phyloP scores from a whole-genome alignment of 1,140 invertebrate genomes.

The Luehdorfia chinensis region DNA sequence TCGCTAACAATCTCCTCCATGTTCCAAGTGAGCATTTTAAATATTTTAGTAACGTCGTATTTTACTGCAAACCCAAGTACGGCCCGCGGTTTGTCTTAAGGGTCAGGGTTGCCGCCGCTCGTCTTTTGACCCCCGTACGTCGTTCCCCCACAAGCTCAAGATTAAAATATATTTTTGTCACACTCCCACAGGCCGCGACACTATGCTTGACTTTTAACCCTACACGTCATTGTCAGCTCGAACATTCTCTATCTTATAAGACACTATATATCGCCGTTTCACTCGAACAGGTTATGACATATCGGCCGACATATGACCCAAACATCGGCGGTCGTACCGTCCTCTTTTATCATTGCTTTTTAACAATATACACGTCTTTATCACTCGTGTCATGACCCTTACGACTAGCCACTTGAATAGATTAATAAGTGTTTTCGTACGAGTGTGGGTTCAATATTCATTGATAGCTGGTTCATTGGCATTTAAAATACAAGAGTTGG shows the following conservation, averaged over 20 bases:
- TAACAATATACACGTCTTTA: slow-evolving; percentile 42
- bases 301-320: slow-evolving; percentile 71
- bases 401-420: slow-evolving; percentile 73
- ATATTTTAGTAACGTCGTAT: slow-evolving; percentile 43
- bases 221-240: slow-evolving; percentile 62
- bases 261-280: slow-evolving; percentile 41
- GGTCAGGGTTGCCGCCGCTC: slow-evolving; percentile 72
- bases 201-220: slow-evolving; percentile 73
- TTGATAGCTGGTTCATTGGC: slow-evolving; percentile 69
- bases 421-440: slow-evolving; percentile 75
- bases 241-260: slow-evolving; percentile 40
- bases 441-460: slow-evolving; percentile 68
- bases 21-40: slow-evolving; percentile 38
- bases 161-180: slow-evolving; percentile 41
- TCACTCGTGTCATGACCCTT: slow-evolving; percentile 64
- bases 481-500: slow-evolving; percentile 54
- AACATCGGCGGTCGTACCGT: slow-evolving; percentile 41
- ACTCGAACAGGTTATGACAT: slow-evolving; percentile 73
- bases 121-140: slow-evolving; percentile 65
- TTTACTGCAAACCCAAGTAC: slow-evolving; percentile 38
- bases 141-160: slow-evolving; percentile 36
- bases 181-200: slow-evolving; percentile 64
- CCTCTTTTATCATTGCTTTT: slow-evolving; percentile 49
- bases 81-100: slow-evolving; percentile 51
- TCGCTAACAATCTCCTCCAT: slow-evolving; percentile 32